These are phyloP conservation scores for Carlito syrichta DNA, from an alignment of 2,113 vertebrate species.

Conservation along the genomic window DNA sequence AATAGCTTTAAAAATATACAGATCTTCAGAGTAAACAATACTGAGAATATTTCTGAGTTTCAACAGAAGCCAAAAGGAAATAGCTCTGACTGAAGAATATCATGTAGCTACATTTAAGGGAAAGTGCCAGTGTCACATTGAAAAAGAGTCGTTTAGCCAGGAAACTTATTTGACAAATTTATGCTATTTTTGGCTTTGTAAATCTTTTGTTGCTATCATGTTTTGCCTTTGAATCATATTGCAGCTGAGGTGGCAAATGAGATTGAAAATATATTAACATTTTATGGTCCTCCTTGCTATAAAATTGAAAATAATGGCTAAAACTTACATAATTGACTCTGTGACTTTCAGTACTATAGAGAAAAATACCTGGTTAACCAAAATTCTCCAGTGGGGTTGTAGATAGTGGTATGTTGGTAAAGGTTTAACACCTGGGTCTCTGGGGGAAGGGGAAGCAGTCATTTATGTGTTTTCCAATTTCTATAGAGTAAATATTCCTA, in stretches of 20 bases:
- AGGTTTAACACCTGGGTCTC: neutral
- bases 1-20: neutral
- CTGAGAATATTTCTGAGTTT: neutral
- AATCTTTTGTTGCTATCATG: neutral
- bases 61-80: neutral
- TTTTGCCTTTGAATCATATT: neutral
- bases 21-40: neutral
- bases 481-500: neutral
- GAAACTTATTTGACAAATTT: neutral
- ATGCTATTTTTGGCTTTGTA: neutral
- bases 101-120: neutral
- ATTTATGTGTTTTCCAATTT: neutral
- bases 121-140: neutral
- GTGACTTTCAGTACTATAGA: neutral
- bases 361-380: neutral
- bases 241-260: neutral
- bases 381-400: neutral
- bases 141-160: neutral
- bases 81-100: neutral
- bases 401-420: neutral
- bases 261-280: neutral
- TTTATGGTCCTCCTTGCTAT: neutral
- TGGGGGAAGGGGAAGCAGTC: neutral
- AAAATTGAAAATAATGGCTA: neutral
- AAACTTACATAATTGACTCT: neutral